A percentile compares a stretch with the other conserved stretches of the same genome.
Evolutionary conservation across 2,888 invertebrate genomes (phyloP).

Genomic region (Marasmarcha lunaedactyla): DNA sequence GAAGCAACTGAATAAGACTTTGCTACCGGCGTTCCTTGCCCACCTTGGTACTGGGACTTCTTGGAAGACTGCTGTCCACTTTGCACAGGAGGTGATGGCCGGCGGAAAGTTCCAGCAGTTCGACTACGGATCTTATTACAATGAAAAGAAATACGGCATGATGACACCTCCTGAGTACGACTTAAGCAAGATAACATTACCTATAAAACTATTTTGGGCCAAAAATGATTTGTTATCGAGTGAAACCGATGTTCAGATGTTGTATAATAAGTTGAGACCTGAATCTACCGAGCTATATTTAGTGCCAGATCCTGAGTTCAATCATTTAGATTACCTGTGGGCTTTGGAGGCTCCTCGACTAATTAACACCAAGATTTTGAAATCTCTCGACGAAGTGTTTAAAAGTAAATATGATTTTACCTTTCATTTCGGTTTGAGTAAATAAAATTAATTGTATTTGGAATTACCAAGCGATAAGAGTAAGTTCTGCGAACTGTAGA

Average conservation of each 20-base stretch:
- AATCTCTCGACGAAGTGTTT: slow-evolving; percentile 23
- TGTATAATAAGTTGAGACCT: slow-evolving; percentile 56
- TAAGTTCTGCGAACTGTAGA: background rate
- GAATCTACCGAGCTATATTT: slow-evolving; percentile 60
- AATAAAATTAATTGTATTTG: slow-evolving; percentile 7
- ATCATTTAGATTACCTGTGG: slow-evolving; percentile 80
- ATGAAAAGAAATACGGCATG: slow-evolving; percentile 67
- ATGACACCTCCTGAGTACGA: slow-evolving; percentile 73
- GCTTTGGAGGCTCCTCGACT: slow-evolving; percentile 71
- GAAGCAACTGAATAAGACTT: slow-evolving; percentile 74
- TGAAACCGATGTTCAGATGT: slow-evolving; percentile 67
- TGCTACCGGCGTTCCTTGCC: slow-evolving; percentile 76
- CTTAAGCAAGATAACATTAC: slow-evolving; percentile 67
- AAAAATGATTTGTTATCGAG: slow-evolving; percentile 80
- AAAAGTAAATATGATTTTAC: background rate
- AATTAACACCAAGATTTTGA: slow-evolving; percentile 65
- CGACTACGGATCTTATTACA: slow-evolving; percentile 74
- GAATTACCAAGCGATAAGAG: slow-evolving; percentile 1
- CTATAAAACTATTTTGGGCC: slow-evolving; percentile 75
- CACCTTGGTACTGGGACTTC: slow-evolving; percentile 83
- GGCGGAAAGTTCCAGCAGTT: slow-evolving; percentile 73
- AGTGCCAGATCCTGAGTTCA: slow-evolving; percentile 73
- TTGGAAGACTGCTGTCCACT: slow-evolving; percentile 78
- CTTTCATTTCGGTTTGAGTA: slow-evolving; percentile 4
- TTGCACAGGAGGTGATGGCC: slow-evolving; percentile 67